Evolutionary conservation across 2,888 invertebrate genomes (phyloP), one percentile per base, ranked within the genome.

Genomic region (Ophioninae sp.): DNA sequence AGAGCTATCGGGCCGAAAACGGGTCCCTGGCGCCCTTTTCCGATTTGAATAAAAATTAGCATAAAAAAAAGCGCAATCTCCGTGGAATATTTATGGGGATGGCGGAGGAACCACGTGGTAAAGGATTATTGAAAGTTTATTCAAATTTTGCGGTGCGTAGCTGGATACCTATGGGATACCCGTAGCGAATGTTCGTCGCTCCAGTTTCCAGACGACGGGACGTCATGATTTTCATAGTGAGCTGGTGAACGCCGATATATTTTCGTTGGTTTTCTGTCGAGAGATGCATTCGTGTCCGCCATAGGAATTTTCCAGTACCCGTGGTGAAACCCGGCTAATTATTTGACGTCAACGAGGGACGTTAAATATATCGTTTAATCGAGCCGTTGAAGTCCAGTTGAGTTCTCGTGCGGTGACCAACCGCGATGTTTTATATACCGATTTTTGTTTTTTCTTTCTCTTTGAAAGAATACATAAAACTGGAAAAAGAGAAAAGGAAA

Each of bases 301-400:
- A 70, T n/a, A 50, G 41, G 13, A 13, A 21, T 82, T 79, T 69
- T 70, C 64, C 23, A 67, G 37, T 74, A 77, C 84, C 84, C 79
- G 79, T 62, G 79, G 81, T 65, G 84, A 75, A 77, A 79, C 13
- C 72, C 70, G 65, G 56, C 84, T 84, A 84, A 84, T 84, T 84
- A 79, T 84, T 84, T 81, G 74, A 56, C 78, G 77, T 65, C 73
- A 50, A 73, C 30, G 50, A 59, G 10, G 70, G 41, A 79, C 50
- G 70, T 30, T 59, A 75, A 81, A 79, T 69, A 75, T 44, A 70
- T 70, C 67, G 70, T 73, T 76, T 76, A 62, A 61, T 79, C 61
- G 57, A 62, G 72, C 65, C 59, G 44, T 21, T 17, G 21, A 30
- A 61, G 56, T 61, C 62, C 68, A 56, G 41, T 56, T n/a, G 76